phyloP scores from a whole-genome alignment of 2,797 vertebrate genomes.

The Argya squamiceps region DNA sequence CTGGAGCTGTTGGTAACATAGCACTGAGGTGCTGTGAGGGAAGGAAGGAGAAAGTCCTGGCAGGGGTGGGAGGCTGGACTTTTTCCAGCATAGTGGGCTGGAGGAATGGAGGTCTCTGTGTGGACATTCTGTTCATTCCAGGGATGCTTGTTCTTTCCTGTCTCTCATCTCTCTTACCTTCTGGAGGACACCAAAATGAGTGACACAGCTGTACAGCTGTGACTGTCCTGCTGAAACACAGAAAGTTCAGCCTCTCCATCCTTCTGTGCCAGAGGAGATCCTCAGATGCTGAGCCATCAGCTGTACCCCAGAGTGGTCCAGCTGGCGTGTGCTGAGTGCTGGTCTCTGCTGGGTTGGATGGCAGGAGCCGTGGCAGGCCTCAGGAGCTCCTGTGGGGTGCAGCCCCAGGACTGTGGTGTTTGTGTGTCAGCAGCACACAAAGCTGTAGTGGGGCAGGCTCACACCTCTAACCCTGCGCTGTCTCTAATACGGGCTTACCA shows the following conservation, averaged over 20 bases:
- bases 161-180: background rate
- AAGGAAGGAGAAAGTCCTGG: background rate
- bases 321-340: background rate
- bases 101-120: background rate
- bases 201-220: background rate
- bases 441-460: background rate
- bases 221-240: background rate
- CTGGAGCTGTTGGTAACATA: background rate
- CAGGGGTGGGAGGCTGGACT: background rate
- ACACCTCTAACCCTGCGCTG: background rate
- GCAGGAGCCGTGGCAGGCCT: fast-evolving
- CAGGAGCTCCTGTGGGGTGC: background rate
- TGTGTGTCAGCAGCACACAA: background rate
- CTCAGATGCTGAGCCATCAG: background rate
- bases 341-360: background rate
- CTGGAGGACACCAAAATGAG: background rate
- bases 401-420: background rate
- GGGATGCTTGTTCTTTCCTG: background rate
- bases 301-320: background rate
- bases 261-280: background rate
- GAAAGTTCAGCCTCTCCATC: background rate
- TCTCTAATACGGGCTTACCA: background rate
- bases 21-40: background rate
- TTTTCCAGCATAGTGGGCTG: background rate
- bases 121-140: background rate